A percentile compares a stretch with the other conserved stretches of the same genome.
Conservation (phyloP, 2,888 invertebrate species). For the Kuschelorhynchus macadamiae region DNA sequence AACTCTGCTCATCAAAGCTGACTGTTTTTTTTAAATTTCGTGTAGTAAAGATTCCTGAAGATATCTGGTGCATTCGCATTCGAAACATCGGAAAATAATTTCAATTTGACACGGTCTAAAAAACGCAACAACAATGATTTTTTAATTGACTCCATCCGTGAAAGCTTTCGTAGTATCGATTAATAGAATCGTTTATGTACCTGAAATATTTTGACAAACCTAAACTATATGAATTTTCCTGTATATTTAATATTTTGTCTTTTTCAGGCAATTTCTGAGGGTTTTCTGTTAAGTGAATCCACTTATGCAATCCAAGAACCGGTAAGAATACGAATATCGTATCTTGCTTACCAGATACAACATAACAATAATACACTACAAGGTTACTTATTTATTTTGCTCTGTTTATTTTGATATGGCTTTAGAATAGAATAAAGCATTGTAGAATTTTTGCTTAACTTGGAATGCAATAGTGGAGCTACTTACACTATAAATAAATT, state of each 20-base stretch:
- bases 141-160: too few relatives aligned
- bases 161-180: too few relatives aligned
- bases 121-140: too few relatives aligned
- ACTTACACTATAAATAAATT: constrained; percentile 32
- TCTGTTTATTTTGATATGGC: constrained; percentile 25
- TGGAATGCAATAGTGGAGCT: constrained; percentile 46
- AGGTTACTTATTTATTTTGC: constrained; percentile 20
- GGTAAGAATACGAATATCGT: constrained; percentile 39
- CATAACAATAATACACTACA: constrained; percentile 27
- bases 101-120: too few relatives aligned
- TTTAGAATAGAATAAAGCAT: constrained; percentile 36
- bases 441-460: constrained; percentile 37
- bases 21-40: too few relatives aligned
- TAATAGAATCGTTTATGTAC: too few relatives aligned
- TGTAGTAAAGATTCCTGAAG: too few relatives aligned
- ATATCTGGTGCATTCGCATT: too few relatives aligned
- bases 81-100: too few relatives aligned
- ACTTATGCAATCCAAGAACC: constrained; percentile 49
- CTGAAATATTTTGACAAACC: too few relatives aligned
- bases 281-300: constrained; percentile 48
- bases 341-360: constrained; percentile 28
- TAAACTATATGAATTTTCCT: too few relatives aligned
- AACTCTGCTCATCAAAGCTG: too few relatives aligned
- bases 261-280: constrained; percentile 43
- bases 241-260: constrained; percentile 23